phyloP scores from a whole-genome alignment of 2,797 vertebrate genomes.

The Eidolon dupreanum region DNA sequence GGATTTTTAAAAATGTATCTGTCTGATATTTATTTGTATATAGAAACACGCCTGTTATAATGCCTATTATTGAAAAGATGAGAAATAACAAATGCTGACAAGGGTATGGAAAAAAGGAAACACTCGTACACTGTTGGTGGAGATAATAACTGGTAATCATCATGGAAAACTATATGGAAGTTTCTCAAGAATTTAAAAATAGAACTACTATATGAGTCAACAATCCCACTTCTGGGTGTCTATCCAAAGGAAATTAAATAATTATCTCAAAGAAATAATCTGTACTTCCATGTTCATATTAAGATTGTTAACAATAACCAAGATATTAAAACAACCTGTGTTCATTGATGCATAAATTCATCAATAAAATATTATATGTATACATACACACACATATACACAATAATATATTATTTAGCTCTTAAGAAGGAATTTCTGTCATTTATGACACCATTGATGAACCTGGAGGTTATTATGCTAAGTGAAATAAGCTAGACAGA shows the following conservation, averaged over 20 bases:
- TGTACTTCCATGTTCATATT: background rate
- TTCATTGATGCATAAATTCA: background rate
- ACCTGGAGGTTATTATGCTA: background rate
- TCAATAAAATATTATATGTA: background rate
- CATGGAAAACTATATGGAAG: background rate
- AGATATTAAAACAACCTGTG: background rate
- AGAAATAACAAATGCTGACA: background rate
- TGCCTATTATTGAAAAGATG: background rate
- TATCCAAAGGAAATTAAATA: background rate
- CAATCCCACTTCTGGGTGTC: background rate
- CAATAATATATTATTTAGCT: background rate
- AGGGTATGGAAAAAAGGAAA: background rate
- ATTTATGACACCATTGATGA: background rate
- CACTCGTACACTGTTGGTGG: background rate
- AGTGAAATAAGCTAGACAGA: background rate
- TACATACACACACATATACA: background rate
- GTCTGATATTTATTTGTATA: background rate
- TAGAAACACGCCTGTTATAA: background rate
- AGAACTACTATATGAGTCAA: background rate
- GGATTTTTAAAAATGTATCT: background rate
- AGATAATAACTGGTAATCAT: background rate
- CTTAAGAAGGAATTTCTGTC: background rate
- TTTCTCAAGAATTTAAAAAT: background rate
- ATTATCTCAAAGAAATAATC: background rate
- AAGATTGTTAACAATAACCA: background rate